These are phyloP conservation scores for Rhea americana DNA, from an alignment of 2,113 vertebrate genomes.

Conservation along the genomic window DNA sequence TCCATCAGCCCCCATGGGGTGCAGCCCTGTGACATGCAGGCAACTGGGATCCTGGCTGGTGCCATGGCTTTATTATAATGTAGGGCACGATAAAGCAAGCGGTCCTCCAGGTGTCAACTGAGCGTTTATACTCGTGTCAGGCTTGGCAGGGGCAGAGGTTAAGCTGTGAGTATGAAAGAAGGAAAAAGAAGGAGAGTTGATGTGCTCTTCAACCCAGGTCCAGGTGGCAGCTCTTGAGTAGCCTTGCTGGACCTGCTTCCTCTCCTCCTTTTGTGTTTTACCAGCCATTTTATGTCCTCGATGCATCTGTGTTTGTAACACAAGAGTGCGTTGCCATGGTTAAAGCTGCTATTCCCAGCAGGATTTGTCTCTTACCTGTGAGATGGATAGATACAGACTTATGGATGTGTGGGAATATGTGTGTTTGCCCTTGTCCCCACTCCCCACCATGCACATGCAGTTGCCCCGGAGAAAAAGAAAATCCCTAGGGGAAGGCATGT, in stretches of 20 bases:
- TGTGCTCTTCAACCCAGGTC: neutral
- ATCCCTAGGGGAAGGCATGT: neutral
- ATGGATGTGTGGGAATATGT: neutral
- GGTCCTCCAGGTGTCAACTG: neutral
- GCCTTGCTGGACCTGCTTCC: neutral
- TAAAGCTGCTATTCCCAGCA: conserved; percentile 30
- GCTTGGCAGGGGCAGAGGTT: neutral
- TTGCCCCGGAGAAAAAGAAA: neutral
- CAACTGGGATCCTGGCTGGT: fast-evolving
- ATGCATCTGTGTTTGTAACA: neutral
- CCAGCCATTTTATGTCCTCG: neutral
- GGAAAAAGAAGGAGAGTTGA: neutral
- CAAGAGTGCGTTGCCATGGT: neutral
- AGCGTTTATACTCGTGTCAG: neutral
- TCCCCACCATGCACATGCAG: neutral
- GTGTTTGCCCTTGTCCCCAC: neutral
- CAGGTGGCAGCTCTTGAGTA: neutral
- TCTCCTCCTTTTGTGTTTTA: neutral
- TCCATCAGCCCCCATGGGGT: fast-evolving
- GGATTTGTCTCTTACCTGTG: conserved; percentile 12
- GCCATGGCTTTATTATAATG: neutral
- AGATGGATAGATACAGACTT: neutral
- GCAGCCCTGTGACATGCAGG: neutral
- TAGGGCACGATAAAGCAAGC: fast-evolving
- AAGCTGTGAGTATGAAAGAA: neutral